A percentile compares a stretch with the other conserved stretches of the same genome.
Evolutionary conservation across 2,797 vertebrate species (phyloP).

Genomic region (Cetoscarus ocellatus): DNA sequence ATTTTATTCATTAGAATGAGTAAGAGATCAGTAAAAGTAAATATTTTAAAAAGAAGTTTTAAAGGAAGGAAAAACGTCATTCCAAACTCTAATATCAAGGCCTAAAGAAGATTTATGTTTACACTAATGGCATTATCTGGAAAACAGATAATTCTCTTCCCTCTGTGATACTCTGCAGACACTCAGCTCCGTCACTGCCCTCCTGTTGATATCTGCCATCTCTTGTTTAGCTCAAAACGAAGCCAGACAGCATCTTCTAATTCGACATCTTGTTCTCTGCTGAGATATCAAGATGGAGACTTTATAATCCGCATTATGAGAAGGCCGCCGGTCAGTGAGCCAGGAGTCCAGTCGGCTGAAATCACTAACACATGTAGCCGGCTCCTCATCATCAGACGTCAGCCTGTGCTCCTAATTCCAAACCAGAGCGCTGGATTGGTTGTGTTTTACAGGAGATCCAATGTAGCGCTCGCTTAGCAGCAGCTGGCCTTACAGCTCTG

Average conservation of each 20-base stretch:
- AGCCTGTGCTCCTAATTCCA: conserved; percentile 72
- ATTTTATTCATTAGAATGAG: not conserved
- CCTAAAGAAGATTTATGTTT: conserved; percentile 23
- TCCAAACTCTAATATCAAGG: conserved; percentile 8
- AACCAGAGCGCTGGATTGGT: conserved; percentile 60
- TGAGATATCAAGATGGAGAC: conserved; percentile 57
- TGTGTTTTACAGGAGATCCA: conserved; percentile 54
- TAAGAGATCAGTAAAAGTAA: not conserved
- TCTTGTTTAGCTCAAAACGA: conserved; percentile 52
- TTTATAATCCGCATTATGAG: conserved; percentile 77
- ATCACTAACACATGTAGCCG: conserved; percentile 82
- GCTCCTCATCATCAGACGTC: conserved; percentile 76
- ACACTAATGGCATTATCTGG: too few species aligned
- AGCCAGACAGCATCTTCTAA: conserved; percentile 45
- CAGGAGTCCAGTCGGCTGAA: conserved; percentile 72
- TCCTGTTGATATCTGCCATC: conserved; percentile 38
- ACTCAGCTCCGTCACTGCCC: conserved; percentile 23
- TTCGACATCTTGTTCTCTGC: conserved; percentile 48
- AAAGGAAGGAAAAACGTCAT: conserved; percentile 1
- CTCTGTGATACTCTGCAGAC: conserved; percentile 42
- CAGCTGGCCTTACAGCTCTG: conserved; percentile 63
- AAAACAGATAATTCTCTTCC: conserved; percentile 10
- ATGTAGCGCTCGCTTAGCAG: conserved; percentile 51
- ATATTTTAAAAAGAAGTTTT: not conserved
- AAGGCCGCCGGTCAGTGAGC: conserved; percentile 65